Evolutionary conservation across 2,797 vertebrate genomes (phyloP), one percentile per base, ranked within the genome.

Genomic region (Peromyscus nudipes): DNA sequence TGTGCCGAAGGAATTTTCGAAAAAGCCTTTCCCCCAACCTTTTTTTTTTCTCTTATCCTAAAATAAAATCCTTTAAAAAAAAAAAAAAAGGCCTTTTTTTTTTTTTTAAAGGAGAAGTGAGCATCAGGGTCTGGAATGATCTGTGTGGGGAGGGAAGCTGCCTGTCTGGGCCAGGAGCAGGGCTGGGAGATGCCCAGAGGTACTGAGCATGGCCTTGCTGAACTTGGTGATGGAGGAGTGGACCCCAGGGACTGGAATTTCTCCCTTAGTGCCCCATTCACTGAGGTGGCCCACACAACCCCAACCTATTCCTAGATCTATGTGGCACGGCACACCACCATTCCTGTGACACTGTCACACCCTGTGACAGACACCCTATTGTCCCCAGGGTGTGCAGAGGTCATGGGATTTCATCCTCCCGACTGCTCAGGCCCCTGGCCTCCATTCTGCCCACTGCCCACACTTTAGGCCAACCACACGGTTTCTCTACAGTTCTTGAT

Each of bases 61-160:
- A 98, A 98, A 97, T 97, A 98, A 97, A 98, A 96, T 95, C 77
- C 83, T 0, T 89, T 0, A 11, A n/a, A 43, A 97, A 97, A 97
- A 97, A 97, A 49, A 49, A 49, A 49, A 49, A 49, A 11, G n/a
- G n/a, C n/a, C n/a, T n/a, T 49, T 52, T 65, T 85, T 49, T 85
- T 52, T 40, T 57, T 43, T 82, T 97, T 97, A 97, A 97, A 97
- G 92, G 94, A 96, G 98, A 98, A 98, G 96, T 98, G 97, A 97
- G 97, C 97, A n/a, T 97, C 89, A 87, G 97, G 86, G 31, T 40
- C 31, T 31, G 31, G 73, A 77, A 89, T 49, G 73, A 65, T 89
- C 40, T 64, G 11, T 75, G 11, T 6, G 21, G n/a, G 46, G 77
- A 57, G n/a, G 6, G 34, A 40, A 40, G 46, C 46, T 55, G 76